Percentiles rank a stretch among this genome's conserved stretches.
Evolutionary conservation across 2,888 invertebrate genomes (phyloP).

Genomic region (Leptodirus hochenwartii): DNA sequence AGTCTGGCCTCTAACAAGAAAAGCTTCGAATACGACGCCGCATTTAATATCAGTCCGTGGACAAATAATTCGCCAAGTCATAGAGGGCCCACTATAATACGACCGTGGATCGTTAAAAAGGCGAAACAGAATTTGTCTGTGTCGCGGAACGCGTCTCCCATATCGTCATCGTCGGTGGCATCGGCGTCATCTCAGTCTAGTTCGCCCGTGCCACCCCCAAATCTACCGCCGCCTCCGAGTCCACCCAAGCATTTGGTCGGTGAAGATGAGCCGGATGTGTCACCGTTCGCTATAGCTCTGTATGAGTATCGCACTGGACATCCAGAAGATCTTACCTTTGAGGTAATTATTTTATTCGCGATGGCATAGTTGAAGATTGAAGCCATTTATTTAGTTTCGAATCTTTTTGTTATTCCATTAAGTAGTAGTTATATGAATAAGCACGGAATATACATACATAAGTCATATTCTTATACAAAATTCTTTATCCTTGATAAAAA

Average conservation of each 20-base stretch:
- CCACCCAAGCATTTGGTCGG: slow-evolving; percentile 35
- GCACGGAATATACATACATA: too few relatives aligned
- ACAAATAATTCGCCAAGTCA: slow-evolving; percentile 10
- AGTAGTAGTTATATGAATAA: too few relatives aligned
- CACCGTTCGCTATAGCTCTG: slow-evolving; percentile 57
- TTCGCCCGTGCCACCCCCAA: too few relatives aligned
- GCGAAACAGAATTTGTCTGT: not conserved
- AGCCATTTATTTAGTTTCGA: slow-evolving; percentile 12
- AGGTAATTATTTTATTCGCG: slow-evolving; percentile 36
- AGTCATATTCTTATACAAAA: too few relatives aligned
- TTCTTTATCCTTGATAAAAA: too few relatives aligned
- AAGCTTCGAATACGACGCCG: slow-evolving; percentile 51
- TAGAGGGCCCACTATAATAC: slow-evolving; percentile 51
- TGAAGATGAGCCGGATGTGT: too few relatives aligned
- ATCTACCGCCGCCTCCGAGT: slow-evolving; percentile 59
- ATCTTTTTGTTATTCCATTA: too few relatives aligned
- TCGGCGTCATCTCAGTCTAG: too few relatives aligned
- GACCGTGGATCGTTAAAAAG: slow-evolving; percentile 33
- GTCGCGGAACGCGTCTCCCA: too few relatives aligned
- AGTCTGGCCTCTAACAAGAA: slow-evolving; percentile 55
- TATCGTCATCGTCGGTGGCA: slow-evolving; percentile 2
- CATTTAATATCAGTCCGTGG: slow-evolving; percentile 19
- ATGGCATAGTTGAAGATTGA: slow-evolving; percentile 4
- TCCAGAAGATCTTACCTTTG: slow-evolving; percentile 60
- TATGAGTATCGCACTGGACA: slow-evolving; percentile 62